Conservation (phyloP, 2,888 invertebrate genomes). For the Amiota minor region DNA sequence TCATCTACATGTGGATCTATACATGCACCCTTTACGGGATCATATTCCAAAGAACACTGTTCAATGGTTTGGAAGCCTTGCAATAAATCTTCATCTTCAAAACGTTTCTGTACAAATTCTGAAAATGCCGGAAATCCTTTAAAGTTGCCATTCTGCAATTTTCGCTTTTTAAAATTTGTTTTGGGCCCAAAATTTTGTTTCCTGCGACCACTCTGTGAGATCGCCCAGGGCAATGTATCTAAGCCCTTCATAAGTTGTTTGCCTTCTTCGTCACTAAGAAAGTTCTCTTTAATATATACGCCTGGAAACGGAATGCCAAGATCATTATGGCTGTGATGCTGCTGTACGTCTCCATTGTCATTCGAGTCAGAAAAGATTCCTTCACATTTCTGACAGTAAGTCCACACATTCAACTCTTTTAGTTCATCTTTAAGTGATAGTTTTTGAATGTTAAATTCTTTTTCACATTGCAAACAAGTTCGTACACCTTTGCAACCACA, state of each 20-base stretch:
- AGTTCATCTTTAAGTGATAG: constrained; percentile 65
- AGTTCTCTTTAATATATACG: constrained; percentile 81
- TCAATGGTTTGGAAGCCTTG: constrained; percentile 88
- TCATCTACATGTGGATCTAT: constrained; percentile 99
- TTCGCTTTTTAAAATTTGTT: constrained; percentile 96
- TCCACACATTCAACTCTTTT: constrained; percentile 78
- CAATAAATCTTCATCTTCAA: constrained; percentile 78
- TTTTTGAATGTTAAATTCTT: constrained; percentile 76
- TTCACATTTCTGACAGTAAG: constrained; percentile 85
- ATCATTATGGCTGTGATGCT: neutral
- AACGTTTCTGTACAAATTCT: constrained; percentile 84
- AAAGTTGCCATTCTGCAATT: constrained; percentile 85
- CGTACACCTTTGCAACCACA: constrained; percentile 94
- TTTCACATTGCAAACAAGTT: constrained; percentile 90
- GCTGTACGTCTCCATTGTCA: constrained; percentile 47
- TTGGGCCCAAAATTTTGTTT: constrained; percentile 99
- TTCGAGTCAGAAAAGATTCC: constrained; percentile 86
- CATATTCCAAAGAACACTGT: constrained; percentile 96
- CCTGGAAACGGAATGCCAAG: constrained; percentile 75
- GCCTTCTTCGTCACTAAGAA: constrained; percentile 83
- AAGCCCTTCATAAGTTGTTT: constrained; percentile 78
- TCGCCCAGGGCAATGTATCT: constrained; percentile 88
- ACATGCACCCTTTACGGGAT: constrained; percentile 87
- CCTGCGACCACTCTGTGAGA: constrained; percentile 94
- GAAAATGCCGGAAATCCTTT: constrained; percentile 89